Percentiles rank a stretch among this genome's conserved stretches.
These are phyloP conservation scores for Rhizoglyphus robini DNA, from an alignment of 1,140 invertebrate genomes.

Conservation along the genomic window DNA sequence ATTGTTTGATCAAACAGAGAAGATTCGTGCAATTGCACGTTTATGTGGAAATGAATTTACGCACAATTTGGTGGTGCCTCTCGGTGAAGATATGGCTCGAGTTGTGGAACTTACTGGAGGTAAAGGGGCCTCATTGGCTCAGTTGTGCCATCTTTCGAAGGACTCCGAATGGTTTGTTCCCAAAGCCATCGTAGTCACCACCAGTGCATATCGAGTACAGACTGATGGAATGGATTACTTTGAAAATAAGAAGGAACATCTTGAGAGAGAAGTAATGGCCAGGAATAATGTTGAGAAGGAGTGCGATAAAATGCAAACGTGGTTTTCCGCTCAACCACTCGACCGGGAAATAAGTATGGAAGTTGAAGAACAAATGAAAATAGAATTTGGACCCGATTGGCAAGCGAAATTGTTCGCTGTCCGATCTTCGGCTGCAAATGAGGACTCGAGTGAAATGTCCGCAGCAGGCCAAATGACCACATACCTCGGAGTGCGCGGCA, in stretches of 20 bases:
- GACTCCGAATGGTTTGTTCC: slow-evolving; percentile 34
- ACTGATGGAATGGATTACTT: neutral
- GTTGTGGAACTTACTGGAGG: slow-evolving; percentile 44
- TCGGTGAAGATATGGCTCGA: neutral
- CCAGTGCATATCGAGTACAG: slow-evolving; percentile 32
- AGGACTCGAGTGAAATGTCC: slow-evolving; percentile 59
- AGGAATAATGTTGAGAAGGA: neutral
- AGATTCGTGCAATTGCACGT: no score
- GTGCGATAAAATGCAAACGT: neutral
- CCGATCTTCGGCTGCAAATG: slow-evolving; percentile 49
- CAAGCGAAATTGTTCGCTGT: slow-evolving; percentile 36
- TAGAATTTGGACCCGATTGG: neutral
- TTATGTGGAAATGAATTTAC: no score
- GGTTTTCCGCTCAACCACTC: neutral
- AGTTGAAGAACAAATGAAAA: neutral
- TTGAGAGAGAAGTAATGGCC: neutral
- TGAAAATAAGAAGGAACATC: neutral
- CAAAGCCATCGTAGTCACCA: slow-evolving; percentile 46
- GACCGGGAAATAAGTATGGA: neutral
- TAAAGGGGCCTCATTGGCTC: slow-evolving; percentile 53
- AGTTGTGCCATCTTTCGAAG: slow-evolving; percentile 35
- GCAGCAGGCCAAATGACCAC: slow-evolving; percentile 73
- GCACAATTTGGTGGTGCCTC: neutral
- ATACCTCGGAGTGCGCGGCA: slow-evolving; percentile 46
- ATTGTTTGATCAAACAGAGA: no score